Evolutionary conservation across 2,888 invertebrate species (phyloP), one percentile per base, ranked within the genome.

Genomic region (Lasioglossum leucozonium): DNA sequence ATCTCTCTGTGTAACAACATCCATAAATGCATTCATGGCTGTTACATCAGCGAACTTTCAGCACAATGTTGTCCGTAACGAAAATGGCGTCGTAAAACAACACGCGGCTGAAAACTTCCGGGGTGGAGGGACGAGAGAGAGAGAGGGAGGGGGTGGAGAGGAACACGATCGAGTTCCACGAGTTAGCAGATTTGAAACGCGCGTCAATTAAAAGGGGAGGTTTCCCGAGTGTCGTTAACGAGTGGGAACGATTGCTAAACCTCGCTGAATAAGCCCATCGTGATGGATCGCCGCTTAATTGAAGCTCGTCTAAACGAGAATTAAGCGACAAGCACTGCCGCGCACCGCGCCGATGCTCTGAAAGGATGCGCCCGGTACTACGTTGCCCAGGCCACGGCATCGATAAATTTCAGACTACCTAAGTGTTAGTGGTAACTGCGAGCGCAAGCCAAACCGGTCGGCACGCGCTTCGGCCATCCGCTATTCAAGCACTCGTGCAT

Each of bases 391-490:
- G 73, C 65, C 79, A 65, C 76, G 81, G 87, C 87, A 77, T 79
- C 89, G 88, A 92, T 92, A 92, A 92, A 91, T 92, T 90, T 88
- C 88, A 84, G 88, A 80, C 89, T 90, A 89, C 89, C 84, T 83
- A 76, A 87, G 88, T 87, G 91, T 83, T 90, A 80, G 87, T 87
- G 83, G 87, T 86, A 87, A 87, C 81, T 84, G 88, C 90, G 91
- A 89, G 92, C 92, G 90, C 93, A 92, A 91, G 93, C 91, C 92
- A 92, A 94, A 94, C 93, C 93, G 93, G 93, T 94, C 92, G 93
- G 92, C 93, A 93, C 93, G 93, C 92, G 93, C 93, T 88, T 75
- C 87, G 87, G 42, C 79, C 86, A 77, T 82, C 81, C 81, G 37
- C 87, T 76, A 77, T 86, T 79, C 72, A 83, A 77, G 77, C n/a